Conservation (phyloP, 2,113 vertebrate species). For the Rhegmatorhina hoffmannsi region DNA sequence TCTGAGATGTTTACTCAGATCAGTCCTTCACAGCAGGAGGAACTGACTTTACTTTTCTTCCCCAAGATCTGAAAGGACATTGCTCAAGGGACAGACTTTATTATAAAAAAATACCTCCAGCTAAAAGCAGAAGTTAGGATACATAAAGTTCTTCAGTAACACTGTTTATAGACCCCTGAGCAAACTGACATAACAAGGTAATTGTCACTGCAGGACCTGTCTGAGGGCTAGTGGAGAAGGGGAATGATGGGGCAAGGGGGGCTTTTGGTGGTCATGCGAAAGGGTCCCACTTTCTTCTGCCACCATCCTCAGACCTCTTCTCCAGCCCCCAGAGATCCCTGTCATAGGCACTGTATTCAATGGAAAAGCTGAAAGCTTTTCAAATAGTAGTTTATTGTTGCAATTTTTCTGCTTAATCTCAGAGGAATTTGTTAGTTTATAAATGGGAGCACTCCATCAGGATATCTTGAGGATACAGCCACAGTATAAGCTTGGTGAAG, state of each 20-base stretch:
- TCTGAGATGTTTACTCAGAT: background rate
- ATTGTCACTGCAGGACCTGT: background rate
- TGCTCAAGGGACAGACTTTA: background rate
- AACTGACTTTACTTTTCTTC: background rate
- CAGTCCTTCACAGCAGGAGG: background rate
- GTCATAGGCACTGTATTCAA: background rate
- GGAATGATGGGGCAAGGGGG: fast-evolving
- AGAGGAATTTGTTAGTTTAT: background rate
- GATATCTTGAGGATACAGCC: background rate
- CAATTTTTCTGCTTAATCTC: background rate
- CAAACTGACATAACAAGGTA: background rate
- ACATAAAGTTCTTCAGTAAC: background rate
- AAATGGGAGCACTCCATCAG: background rate
- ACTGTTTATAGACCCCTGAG: background rate
- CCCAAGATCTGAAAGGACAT: background rate
- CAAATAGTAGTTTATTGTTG: background rate
- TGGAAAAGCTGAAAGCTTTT: background rate
- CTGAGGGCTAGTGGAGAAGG: background rate
- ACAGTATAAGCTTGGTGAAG: background rate
- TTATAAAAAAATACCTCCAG: background rate
- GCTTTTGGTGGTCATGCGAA: background rate
- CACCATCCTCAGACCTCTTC: background rate
- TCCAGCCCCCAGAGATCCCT: background rate
- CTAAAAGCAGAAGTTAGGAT: background rate
- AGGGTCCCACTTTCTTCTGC: background rate